A percentile compares a stretch with the other conserved stretches of the same genome.
Evolutionary conservation across 2,888 invertebrate species (phyloP).

Genomic region (Drosophila fungiperda): DNA sequence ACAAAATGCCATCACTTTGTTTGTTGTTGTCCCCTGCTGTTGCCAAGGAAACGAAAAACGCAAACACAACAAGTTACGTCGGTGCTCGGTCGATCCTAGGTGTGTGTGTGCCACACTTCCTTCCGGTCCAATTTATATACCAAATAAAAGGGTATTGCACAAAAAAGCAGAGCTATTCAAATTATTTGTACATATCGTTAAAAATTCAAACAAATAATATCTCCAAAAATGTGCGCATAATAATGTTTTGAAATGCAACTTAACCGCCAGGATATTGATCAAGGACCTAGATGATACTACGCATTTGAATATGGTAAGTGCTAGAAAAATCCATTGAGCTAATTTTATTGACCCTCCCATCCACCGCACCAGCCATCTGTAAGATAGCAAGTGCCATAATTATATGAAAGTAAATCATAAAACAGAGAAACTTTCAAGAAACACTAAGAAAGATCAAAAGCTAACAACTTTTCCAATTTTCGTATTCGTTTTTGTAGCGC

Average conservation of each 20-base stretch:
- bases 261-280: conserved; percentile 1
- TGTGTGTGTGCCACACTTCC: conserved; percentile 61
- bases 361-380: not conserved
- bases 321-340: conserved; percentile 45
- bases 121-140: conserved; percentile 73
- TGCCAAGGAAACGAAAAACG: conserved; percentile 78
- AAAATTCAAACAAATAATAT: conserved; percentile 19
- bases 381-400: conserved; percentile 25
- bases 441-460: conserved; percentile 69
- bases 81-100: conserved; percentile 52
- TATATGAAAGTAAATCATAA: conserved; percentile 20
- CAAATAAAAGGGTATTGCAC: conserved; percentile 47
- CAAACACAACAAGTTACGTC: conserved; percentile 78
- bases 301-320: conserved; percentile 64
- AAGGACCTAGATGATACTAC: conserved; percentile 27
- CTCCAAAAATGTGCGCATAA: conserved; percentile 28
- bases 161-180: conserved; percentile 1
- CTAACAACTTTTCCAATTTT: conserved; percentile 72
- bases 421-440: conserved; percentile 38
- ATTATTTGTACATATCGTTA: conserved; percentile 2
- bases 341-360: conserved; percentile 9
- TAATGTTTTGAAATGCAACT: conserved; percentile 8
- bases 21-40: conserved; percentile 66
- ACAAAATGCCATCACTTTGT: conserved; percentile 59
- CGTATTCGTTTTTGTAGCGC: conserved; percentile 25